phyloP scores from a whole-genome alignment of 2,113 vertebrate genomes.

The Pavo muticus region DNA sequence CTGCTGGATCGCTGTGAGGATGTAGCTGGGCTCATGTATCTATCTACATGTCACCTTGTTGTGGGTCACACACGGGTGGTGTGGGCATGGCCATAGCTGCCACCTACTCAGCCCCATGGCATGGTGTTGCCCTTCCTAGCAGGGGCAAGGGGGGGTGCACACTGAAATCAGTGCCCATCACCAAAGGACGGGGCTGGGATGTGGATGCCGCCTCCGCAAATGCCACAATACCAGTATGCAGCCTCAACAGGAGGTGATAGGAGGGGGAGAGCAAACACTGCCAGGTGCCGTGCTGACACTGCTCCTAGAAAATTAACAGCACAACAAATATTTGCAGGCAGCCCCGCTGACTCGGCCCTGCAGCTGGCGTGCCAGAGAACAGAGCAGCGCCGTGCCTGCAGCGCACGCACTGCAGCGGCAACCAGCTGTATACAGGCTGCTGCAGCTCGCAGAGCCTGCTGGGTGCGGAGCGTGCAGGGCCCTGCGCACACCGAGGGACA shows the following conservation, averaged over 20 bases:
- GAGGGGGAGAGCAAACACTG: not conserved
- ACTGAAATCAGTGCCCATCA: not conserved
- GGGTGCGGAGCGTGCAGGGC: accelerated
- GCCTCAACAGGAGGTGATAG: not conserved
- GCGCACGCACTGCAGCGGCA: not conserved
- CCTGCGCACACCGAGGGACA: accelerated
- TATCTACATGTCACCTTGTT: accelerated
- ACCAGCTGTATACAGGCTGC: not conserved
- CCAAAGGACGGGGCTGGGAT: not conserved
- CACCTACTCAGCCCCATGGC: not conserved
- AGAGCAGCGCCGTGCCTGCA: not conserved
- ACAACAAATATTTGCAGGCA: not conserved
- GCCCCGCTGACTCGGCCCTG: accelerated
- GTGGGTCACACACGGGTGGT: not conserved
- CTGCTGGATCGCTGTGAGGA: not conserved
- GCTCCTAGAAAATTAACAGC: not conserved
- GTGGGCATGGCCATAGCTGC: not conserved
- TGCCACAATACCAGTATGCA: not conserved
- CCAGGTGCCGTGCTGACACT: conserved; percentile 13
- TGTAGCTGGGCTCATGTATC: not conserved
- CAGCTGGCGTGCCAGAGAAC: not conserved
- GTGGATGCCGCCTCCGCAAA: not conserved
- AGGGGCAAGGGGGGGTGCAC: not conserved
- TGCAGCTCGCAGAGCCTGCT: not conserved
- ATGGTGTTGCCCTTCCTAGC: too few species aligned